These are phyloP conservation scores for Polietes domitor DNA, from an alignment of 2,888 invertebrate genomes.

Conservation along the genomic window DNA sequence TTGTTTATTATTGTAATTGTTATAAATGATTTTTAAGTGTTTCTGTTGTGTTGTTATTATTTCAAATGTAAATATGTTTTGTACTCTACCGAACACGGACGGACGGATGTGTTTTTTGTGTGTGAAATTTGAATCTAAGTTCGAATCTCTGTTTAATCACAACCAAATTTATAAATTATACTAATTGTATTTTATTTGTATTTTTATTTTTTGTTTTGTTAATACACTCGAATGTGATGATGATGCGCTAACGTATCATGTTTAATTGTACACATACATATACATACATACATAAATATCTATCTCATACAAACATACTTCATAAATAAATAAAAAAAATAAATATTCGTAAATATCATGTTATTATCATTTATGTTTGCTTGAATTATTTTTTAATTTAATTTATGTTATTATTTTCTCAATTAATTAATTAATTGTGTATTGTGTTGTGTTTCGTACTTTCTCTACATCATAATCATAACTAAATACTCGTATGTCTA, in stretches of 20 bases:
- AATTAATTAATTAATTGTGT: conserved; percentile 4
- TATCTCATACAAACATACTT: not conserved
- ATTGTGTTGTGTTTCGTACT: conserved; percentile 21
- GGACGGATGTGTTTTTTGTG: not conserved
- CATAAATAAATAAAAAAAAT: not conserved
- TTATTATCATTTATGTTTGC: conserved; percentile 9
- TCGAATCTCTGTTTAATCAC: not conserved
- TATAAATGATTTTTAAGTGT: conserved; percentile 23
- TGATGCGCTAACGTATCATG: too few species aligned
- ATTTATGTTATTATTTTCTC: not conserved
- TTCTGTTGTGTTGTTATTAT: not conserved
- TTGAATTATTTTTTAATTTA: conserved; percentile 7
- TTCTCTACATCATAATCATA: conserved; percentile 51
- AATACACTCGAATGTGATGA: not conserved
- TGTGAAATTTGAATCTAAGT: not conserved
- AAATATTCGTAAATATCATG: not conserved
- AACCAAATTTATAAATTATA: not conserved
- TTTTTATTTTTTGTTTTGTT: not conserved
- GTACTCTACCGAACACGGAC: not conserved
- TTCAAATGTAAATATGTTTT: conserved; percentile 10
- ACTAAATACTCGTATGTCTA: conserved; percentile 67
- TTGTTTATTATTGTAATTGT: conserved; percentile 11
- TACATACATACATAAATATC: not conserved
- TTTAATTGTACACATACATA: not conserved
- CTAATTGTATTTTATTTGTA: not conserved